phyloP scores from a whole-genome alignment of 2,113 vertebrate genomes.

The Trichomycterus rosablanca region DNA sequence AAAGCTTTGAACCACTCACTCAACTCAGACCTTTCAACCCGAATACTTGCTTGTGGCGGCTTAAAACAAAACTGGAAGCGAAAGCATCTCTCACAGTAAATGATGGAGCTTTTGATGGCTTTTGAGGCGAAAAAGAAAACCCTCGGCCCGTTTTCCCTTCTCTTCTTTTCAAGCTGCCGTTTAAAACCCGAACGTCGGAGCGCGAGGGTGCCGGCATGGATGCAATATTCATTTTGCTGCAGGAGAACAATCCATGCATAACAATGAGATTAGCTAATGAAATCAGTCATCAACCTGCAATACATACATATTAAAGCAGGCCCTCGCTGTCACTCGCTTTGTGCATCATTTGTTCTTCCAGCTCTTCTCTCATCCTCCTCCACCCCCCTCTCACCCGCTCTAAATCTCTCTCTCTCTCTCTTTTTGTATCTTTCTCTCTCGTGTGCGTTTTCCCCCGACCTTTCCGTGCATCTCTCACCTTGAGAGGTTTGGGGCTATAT shows the following conservation, averaged over 20 bases:
- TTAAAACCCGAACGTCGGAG: conserved; percentile 64
- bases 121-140: conserved; percentile 56
- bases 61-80: conserved; percentile 24
- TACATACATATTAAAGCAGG: conserved; percentile 97
- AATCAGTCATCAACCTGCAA: conserved; percentile 99
- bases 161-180: conserved; percentile 43
- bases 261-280: conserved; percentile 99
- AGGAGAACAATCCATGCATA: conserved; percentile 99
- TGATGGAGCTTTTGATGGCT: conserved; percentile 51
- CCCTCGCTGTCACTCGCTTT: conserved; percentile 92
- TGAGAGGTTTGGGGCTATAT: conserved; percentile 41
- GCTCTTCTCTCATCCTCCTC: conserved; percentile 61
- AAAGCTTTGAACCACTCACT: too few relatives aligned
- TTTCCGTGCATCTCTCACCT: conserved; percentile 28
- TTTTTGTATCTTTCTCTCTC: conserved; percentile 42
- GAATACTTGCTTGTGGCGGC: too few relatives aligned
- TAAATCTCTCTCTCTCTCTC: conserved; percentile 40
- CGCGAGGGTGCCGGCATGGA: conserved; percentile 73
- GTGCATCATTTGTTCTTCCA: conserved; percentile 88
- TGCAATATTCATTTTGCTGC: conserved; percentile 99
- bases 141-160: conserved; percentile 59
- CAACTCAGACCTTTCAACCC: too few relatives aligned
- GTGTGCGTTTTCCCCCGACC: conserved; percentile 28
- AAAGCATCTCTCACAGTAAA: conserved; percentile 9
- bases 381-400: conserved; percentile 51